Evolutionary conservation across 2,888 invertebrate species (phyloP).

Genomic region (Tuta absoluta): DNA sequence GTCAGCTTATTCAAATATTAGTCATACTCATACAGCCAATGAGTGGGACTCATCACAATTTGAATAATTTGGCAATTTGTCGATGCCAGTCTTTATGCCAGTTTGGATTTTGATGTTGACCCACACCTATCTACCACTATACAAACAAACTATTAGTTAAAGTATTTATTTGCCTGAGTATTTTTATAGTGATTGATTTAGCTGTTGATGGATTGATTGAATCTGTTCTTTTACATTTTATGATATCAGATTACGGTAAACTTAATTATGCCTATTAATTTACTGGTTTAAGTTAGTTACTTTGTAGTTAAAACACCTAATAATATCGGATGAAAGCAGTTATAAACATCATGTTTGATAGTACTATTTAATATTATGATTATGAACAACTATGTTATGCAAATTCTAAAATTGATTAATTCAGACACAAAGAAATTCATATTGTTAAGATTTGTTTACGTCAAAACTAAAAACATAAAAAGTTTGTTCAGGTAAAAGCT

Average conservation of each 20-base stretch:
- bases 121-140: conserved; percentile 28
- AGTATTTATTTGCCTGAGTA: conserved; percentile 50
- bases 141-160: conserved; percentile 45
- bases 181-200: conserved; percentile 59
- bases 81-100: conserved; percentile 55
- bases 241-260: conserved; percentile 39
- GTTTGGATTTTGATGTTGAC: conserved; percentile 56
- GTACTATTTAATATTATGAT: too few species aligned
- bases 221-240: conserved; percentile 51
- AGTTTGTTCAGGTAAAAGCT: too few species aligned
- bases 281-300: conserved; percentile 39
- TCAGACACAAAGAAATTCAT: too few species aligned
- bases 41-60: conserved; percentile 43
- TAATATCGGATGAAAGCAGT: too few species aligned
- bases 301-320: not conserved
- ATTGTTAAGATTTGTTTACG: too few species aligned
- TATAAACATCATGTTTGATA: too few species aligned
- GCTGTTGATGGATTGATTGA: conserved; percentile 59
- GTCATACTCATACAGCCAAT: conserved; percentile 23
- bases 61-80: conserved; percentile 69
- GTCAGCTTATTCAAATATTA: conserved; percentile 23
- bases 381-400: too few species aligned
- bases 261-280: conserved; percentile 33
- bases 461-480: too few species aligned
- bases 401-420: too few species aligned